Evolutionary conservation across 2,888 invertebrate species (phyloP).

Genomic region (Cephalotes varians): DNA sequence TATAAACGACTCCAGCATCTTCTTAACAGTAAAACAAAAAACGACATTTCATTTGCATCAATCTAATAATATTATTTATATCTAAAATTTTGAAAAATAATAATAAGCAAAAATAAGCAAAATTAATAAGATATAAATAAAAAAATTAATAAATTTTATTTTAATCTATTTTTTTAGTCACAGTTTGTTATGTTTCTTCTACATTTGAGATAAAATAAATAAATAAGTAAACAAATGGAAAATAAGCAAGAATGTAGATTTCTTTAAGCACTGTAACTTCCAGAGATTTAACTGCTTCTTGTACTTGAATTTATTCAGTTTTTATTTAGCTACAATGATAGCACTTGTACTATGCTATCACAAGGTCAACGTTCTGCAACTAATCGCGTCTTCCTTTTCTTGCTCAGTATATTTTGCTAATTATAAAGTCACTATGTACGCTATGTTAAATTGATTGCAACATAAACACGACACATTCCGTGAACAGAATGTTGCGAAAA

Average conservation of each 20-base stretch:
- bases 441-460: background rate
- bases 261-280: background rate
- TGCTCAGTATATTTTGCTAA: background rate
- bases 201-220: background rate
- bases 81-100: too few relatives aligned
- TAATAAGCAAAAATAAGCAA: background rate
- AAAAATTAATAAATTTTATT: background rate
- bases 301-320: background rate
- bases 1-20: too few relatives aligned
- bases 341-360: background rate
- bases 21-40: too few relatives aligned
- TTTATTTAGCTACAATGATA: background rate
- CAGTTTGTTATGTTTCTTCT: background rate
- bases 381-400: background rate
- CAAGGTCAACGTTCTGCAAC: background rate
- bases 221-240: background rate
- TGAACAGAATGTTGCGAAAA: background rate
- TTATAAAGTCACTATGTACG: background rate
- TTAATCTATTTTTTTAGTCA: background rate
- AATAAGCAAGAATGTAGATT: background rate
- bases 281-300: too few relatives aligned
- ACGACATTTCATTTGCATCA: too few relatives aligned
- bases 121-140: background rate
- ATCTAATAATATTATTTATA: background rate
- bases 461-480: background rate